Evolutionary conservation across 2,113 vertebrate species (phyloP).

Genomic region (Hipposideros armiger): DNA sequence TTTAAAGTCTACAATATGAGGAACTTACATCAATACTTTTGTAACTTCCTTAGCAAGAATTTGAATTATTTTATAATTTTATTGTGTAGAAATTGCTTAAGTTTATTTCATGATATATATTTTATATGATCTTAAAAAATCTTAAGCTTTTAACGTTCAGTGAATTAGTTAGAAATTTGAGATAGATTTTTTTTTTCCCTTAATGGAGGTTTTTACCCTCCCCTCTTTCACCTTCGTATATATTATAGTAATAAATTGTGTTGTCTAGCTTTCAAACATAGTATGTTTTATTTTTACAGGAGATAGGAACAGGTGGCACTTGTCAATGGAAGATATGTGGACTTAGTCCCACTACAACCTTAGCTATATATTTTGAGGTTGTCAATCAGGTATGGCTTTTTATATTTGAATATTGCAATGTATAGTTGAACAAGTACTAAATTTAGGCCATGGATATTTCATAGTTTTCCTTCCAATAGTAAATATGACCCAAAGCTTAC

Average conservation of each 20-base stretch:
- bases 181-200: background rate
- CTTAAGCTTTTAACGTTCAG: constrained; percentile 33
- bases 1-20: constrained; percentile 38
- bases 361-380: constrained; percentile 97
- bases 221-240: background rate
- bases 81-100: constrained; percentile 33
- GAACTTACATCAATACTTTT: constrained; percentile 21
- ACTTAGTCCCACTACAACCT: constrained; percentile 94
- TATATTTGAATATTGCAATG: constrained; percentile 41
- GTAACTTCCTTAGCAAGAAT: constrained; percentile 19
- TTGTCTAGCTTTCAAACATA: constrained; percentile 39
- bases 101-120: constrained; percentile 33
- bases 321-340: constrained; percentile 99
- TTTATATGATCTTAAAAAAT: constrained; percentile 29
- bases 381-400: constrained; percentile 95
- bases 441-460: background rate
- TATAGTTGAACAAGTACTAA: background rate
- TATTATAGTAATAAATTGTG: constrained; percentile 12
- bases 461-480: background rate
- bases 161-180: constrained; percentile 60
- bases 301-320: constrained; percentile 97
- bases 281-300: constrained; percentile 87
- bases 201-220: background rate
- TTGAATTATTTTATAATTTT: constrained; percentile 55
- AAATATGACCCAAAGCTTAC: constrained; percentile 16